Percentiles rank a stretch among this genome's conserved stretches.
These are phyloP conservation scores for Cheirogaleus major DNA, from an alignment of 2,797 vertebrate species.

Conservation along the genomic window DNA sequence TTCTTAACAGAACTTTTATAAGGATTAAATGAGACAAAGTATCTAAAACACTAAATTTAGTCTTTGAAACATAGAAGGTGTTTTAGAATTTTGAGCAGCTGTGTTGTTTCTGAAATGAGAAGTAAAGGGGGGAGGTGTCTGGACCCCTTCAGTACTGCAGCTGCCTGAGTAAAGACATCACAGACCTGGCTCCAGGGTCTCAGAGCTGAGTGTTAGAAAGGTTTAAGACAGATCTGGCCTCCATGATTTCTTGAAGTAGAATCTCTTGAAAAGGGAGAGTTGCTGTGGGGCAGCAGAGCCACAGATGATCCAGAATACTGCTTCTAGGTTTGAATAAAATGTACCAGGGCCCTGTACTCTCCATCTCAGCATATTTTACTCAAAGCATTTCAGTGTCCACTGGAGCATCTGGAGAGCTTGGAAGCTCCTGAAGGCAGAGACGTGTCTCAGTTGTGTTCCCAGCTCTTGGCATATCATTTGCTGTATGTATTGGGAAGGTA, in stretches of 20 bases:
- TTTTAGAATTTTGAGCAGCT: background rate
- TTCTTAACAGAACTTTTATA: background rate
- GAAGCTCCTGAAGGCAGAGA: background rate
- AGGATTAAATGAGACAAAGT: background rate
- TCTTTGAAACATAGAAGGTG: background rate
- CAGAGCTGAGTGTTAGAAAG: too few relatives aligned
- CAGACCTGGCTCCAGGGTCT: too few relatives aligned
- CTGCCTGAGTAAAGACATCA: background rate
- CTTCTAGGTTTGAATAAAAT: background rate
- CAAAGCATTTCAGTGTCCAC: background rate
- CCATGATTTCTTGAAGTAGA: background rate
- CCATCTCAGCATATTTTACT: rapidly evolving
- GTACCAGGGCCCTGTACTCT: background rate
- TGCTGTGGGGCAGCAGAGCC: too few relatives aligned
- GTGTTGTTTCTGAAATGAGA: background rate
- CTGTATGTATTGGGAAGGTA: background rate
- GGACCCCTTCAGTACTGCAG: background rate
- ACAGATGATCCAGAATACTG: rapidly evolving
- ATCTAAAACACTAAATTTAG: background rate
- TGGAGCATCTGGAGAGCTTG: rapidly evolving
- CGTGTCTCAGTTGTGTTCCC: rapidly evolving
- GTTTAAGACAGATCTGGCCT: background rate
- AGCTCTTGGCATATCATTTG: rapidly evolving
- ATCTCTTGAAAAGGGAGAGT: background rate
- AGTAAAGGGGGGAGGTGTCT: background rate